Conservation (phyloP, 2,888 invertebrate species). For the Sceliomorpha sp. region DNA sequence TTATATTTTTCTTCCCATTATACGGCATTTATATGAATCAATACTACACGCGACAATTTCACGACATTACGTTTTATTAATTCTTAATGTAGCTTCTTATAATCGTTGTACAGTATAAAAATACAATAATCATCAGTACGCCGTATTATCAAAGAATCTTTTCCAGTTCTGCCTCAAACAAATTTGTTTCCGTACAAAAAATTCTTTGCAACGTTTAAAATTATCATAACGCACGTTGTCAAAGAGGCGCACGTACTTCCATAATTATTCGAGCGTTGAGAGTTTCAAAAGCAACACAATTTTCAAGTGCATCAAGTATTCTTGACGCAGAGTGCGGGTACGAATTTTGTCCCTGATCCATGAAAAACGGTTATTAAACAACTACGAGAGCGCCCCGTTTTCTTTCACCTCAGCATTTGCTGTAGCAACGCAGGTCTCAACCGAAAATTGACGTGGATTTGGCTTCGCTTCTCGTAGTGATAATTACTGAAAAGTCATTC, state of each 20-base stretch:
- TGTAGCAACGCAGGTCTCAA: slow-evolving; percentile 10
- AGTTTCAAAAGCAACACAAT: slow-evolving; percentile 54
- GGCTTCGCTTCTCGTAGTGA: slow-evolving; percentile 3
- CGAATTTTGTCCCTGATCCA: slow-evolving; percentile 71
- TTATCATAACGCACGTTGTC: slow-evolving; percentile 10
- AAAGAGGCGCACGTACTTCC: slow-evolving; percentile 19
- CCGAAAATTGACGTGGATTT: slow-evolving; percentile 18
- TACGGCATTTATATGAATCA: too few relatives aligned
- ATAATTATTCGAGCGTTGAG: slow-evolving; percentile 51
- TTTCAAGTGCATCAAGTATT: slow-evolving; percentile 65
- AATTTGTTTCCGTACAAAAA: too few relatives aligned
- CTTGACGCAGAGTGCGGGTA: slow-evolving; percentile 55
- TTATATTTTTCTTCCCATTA: too few relatives aligned
- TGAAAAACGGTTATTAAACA: slow-evolving; percentile 74
- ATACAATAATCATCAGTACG: too few relatives aligned
- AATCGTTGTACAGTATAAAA: too few relatives aligned
- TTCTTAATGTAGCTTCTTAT: too few relatives aligned
- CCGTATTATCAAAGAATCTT: too few relatives aligned
- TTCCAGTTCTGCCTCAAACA: too few relatives aligned
- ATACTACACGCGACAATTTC: too few relatives aligned
- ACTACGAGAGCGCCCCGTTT: slow-evolving; percentile 58
- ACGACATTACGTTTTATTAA: too few relatives aligned
- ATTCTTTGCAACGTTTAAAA: slow-evolving; percentile 6
- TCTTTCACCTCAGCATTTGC: slow-evolving; percentile 13
- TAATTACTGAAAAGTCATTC: slow-evolving; percentile 2